phyloP scores from a whole-genome alignment of 1,140 invertebrate species.

The Luehdorfia chinensis region DNA sequence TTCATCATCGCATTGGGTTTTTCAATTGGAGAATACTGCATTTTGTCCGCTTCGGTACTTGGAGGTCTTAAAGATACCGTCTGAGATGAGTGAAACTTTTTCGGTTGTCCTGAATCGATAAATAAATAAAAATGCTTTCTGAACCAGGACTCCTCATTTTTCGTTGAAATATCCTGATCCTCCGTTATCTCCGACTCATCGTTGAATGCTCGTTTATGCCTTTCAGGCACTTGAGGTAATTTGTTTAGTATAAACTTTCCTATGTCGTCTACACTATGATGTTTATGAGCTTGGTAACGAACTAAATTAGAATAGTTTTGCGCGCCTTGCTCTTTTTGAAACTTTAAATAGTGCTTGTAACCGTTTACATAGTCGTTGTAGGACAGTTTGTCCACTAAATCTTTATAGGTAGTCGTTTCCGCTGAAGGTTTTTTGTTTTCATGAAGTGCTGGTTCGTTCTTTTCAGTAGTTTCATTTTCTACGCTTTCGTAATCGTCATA shows the following conservation, averaged over 20 bases:
- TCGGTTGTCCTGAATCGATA: constrained; percentile 47
- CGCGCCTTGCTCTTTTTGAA: constrained; percentile 46
- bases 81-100: constrained; percentile 51
- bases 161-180: constrained; percentile 57
- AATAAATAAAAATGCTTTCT: constrained; percentile 62
- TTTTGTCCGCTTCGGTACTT: not conserved
- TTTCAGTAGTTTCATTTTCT: constrained; percentile 4
- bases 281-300: constrained; percentile 60
- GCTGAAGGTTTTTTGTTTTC: not conserved
- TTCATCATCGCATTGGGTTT: too few relatives aligned
- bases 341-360: constrained; percentile 62
- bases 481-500: constrained; percentile 6
- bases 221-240: constrained; percentile 38
- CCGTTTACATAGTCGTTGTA: constrained; percentile 63
- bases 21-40: too few relatives aligned
- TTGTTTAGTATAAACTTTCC: constrained; percentile 64
- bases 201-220: constrained; percentile 34
- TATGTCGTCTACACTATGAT: constrained; percentile 65
- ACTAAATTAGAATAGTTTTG: constrained; percentile 53
- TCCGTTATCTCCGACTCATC: constrained; percentile 49
- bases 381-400: constrained; percentile 46
- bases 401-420: constrained; percentile 30
- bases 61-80: constrained; percentile 40
- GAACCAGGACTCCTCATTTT: constrained; percentile 62
- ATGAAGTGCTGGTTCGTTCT: constrained; percentile 2